Evolutionary conservation across 1,140 invertebrate species (phyloP).

Genomic region (Elysia chlorotica): DNA sequence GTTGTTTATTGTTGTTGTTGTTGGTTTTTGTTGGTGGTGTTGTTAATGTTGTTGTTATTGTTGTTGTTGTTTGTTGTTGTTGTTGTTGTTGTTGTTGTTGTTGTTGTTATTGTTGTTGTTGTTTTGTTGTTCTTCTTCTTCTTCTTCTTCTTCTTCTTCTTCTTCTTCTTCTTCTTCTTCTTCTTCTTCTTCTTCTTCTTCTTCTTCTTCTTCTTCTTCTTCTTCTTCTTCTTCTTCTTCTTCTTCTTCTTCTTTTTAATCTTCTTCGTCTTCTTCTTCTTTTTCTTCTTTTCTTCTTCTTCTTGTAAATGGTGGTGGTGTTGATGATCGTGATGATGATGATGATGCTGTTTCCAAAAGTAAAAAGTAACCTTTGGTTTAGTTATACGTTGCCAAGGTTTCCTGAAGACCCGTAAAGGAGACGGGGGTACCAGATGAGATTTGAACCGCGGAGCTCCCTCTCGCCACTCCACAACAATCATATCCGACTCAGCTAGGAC

Average conservation of each 20-base stretch:
- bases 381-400: too few species aligned
- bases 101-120: neutral
- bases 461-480: too few species aligned
- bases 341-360: too few species aligned
- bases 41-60: neutral
- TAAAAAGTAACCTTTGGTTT: too few species aligned
- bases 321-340: too few species aligned
- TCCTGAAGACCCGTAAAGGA: too few species aligned
- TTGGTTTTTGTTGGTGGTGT: neutral
- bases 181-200: neutral
- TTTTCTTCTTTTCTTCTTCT: neutral
- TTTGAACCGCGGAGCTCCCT: too few species aligned
- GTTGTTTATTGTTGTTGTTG: too few species aligned
- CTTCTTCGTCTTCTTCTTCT: neutral
- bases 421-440: too few species aligned
- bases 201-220: neutral
- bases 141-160: constrained; percentile 7
- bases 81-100: neutral
- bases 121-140: neutral
- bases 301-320: neutral
- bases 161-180: constrained; percentile 5
- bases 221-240: neutral
- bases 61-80: neutral
- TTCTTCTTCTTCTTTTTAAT: neutral
- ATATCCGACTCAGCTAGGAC: too few species aligned